Conservation (phyloP, 2,797 vertebrate genomes). For the Glossophaga mutica region DNA sequence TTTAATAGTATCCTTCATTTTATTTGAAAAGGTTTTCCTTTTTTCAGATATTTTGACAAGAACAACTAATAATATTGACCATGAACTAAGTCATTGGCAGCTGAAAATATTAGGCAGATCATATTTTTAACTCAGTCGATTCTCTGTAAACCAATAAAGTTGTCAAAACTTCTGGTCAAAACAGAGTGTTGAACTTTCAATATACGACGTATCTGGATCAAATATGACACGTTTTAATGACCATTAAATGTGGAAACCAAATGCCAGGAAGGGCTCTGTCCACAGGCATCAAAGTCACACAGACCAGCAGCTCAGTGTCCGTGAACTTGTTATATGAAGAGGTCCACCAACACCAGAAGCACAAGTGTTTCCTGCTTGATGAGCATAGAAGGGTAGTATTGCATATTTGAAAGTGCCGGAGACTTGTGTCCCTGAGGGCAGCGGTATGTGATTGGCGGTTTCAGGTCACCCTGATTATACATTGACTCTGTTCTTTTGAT, state of each 20-base stretch:
- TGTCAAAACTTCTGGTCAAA: background rate
- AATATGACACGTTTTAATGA: slow-evolving; percentile 7
- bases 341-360: background rate
- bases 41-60: slow-evolving; percentile 13
- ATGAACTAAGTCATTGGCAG: background rate
- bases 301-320: background rate
- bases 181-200: background rate
- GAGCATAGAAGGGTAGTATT: background rate
- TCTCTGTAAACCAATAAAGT: slow-evolving; percentile 29
- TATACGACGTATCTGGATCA: slow-evolving; percentile 14
- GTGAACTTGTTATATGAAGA: background rate
- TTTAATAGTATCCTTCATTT: background rate
- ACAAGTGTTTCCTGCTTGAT: background rate
- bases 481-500: slow-evolving; percentile 44
- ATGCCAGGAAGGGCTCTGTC: background rate
- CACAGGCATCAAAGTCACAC: background rate
- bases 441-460: slow-evolving; percentile 49
- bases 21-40: background rate
- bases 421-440: slow-evolving; percentile 2
- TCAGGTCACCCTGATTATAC: slow-evolving; percentile 51
- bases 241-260: background rate
- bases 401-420: background rate
- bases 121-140: background rate
- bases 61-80: background rate
- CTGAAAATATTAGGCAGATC: slow-evolving; percentile 7